phyloP scores from a whole-genome alignment of 2,113 vertebrate species.

The Xiphophorus couchianus region DNA sequence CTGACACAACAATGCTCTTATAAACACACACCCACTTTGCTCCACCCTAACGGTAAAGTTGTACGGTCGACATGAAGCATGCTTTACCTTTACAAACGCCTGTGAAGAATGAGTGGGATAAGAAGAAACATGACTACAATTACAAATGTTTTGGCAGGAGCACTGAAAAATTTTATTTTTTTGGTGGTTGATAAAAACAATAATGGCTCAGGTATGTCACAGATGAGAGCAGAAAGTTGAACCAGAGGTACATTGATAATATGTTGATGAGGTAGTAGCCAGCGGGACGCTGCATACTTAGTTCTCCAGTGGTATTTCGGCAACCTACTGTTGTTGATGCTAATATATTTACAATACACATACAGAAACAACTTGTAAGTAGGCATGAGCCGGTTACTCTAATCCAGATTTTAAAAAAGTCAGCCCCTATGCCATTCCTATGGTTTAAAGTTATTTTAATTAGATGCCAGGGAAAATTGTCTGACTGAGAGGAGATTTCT shows the following conservation, averaged over 20 bases:
- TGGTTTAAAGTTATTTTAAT: too few relatives aligned
- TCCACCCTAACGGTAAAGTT: constrained; percentile 63
- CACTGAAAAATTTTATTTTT: constrained; percentile 34
- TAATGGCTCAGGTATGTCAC: constrained; percentile 64
- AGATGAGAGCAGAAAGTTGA: constrained; percentile 52
- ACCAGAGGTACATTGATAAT: constrained; percentile 64
- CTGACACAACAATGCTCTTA: constrained; percentile 75
- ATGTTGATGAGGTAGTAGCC: constrained; percentile 80
- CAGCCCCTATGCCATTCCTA: too few relatives aligned
- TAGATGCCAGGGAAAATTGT: too few relatives aligned
- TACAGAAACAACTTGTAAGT: constrained; percentile 52
- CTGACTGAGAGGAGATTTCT: neutral
- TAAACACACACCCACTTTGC: constrained; percentile 53
- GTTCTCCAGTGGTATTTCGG: constrained; percentile 69
- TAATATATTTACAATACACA: constrained; percentile 73
- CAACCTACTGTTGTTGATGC: constrained; percentile 68
- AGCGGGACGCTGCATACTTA: constrained; percentile 79
- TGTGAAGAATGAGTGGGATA: constrained; percentile 55
- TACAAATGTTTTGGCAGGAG: constrained; percentile 76
- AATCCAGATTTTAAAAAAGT: too few relatives aligned
- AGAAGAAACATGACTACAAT: constrained; percentile 56
- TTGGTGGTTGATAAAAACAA: constrained; percentile 54
- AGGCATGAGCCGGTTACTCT: neutral
- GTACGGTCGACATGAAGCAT: constrained; percentile 71
- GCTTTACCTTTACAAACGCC: constrained; percentile 74